These are phyloP conservation scores for Myripristis murdjan DNA, from an alignment of 2,797 vertebrate genomes.

Conservation along the genomic window DNA sequence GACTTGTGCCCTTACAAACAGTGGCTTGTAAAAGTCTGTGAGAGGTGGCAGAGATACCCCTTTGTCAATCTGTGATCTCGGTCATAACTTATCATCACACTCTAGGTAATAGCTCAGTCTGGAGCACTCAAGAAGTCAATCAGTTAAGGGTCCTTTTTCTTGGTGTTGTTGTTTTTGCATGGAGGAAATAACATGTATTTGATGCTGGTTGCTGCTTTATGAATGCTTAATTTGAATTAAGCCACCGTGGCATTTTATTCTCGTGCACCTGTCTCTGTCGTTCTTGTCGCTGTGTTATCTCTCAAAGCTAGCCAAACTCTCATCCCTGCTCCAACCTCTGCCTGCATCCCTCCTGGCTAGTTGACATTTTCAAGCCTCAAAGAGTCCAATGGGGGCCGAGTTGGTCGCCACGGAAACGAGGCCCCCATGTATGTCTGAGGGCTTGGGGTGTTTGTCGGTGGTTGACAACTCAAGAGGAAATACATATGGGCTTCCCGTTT, in stretches of 20 bases:
- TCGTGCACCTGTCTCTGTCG: constrained; percentile 34
- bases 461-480: constrained; percentile 89
- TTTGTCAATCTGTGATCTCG: constrained; percentile 40
- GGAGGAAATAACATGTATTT: constrained; percentile 56
- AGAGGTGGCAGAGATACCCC: constrained; percentile 31
- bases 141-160: constrained; percentile 28
- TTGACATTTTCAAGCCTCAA: constrained; percentile 78
- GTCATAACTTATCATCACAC: constrained; percentile 9
- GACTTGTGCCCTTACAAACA: constrained; percentile 38
- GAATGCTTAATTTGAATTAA: constrained; percentile 48
- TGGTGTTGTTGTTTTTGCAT: constrained; percentile 68
- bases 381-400: constrained; percentile 56
- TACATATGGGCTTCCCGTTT: constrained; percentile 94
- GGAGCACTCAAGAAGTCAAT: constrained; percentile 40
- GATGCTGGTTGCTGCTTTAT: constrained; percentile 49
- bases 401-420: constrained; percentile 66
- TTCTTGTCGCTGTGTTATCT: constrained; percentile 47
- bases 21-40: constrained; percentile 49
- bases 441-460: constrained; percentile 35
- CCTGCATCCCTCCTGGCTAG: constrained; percentile 38
- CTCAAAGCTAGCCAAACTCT: constrained; percentile 52
- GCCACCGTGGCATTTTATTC: constrained; percentile 31
- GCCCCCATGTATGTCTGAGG: constrained; percentile 30
- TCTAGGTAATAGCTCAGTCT: constrained; percentile 8
- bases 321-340: constrained; percentile 31